Base-by-base conservation (phyloP, 2,888 invertebrate genomes). In the Lumbricus terrestris region DNA sequence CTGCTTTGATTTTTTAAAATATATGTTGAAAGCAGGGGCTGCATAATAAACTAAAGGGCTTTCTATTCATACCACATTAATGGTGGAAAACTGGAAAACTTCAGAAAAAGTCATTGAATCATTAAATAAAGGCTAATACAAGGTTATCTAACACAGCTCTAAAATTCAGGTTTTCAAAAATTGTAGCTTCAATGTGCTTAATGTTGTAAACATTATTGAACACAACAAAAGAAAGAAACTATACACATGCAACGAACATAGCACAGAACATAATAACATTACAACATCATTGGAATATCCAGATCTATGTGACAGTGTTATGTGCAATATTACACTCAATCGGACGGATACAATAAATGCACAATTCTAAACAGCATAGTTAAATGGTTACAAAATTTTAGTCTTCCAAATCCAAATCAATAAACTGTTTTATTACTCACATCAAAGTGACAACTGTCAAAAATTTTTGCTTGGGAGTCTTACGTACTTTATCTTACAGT, bases 401-500 rank as follows among this genome's bases (percentile, higher is more conserved):
- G 29, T 69, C 69, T 69, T 8, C 29, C 54, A 69, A 47, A 47
- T n/a, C 69, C n/a, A n/a, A 69, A n/a, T n/a, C 11, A 69, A 69
- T 69, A 69, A 69, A 69, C 69, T n/a, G 69, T 8, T 69, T n/a
- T 16, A 69, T 69, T 69, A 69, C 69, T n/a, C 29, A 69, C 69
- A n/a, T 6, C 13, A 29, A 69, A 69, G 6, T 69, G 69, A 47
- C 47, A 42, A n/a, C 47, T 33, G 38, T n/a, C 89, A 23, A 40
- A 82, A 37, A 34, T 6, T 15, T 11, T 34, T 88, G 16, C n/a
- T 47, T 34, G 4, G 23, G 18, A 34, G 23, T n/a, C 35, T 20
- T 38, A 89, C 95, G 95, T 94, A 96, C 96, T 95, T 96, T 96
- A 94, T 96, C 95, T 94, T 96, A 96, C 94, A 93, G 92, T 95